Conservation (phyloP, 1,140 invertebrate species). For the Brachionus paranguensis region DNA sequence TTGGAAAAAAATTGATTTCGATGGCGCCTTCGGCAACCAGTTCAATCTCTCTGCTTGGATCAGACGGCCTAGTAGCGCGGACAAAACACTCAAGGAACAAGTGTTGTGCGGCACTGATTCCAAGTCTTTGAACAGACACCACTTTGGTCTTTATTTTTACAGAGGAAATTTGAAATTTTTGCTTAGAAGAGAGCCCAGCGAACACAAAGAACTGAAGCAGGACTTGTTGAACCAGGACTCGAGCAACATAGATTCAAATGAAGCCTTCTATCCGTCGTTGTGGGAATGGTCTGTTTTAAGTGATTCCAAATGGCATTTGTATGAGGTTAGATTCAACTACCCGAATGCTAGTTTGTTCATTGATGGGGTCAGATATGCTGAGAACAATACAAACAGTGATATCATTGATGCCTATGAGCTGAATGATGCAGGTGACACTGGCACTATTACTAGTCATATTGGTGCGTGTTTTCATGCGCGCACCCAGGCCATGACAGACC, state of each 20-base stretch:
- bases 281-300: slow-evolving; percentile 34
- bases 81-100: slow-evolving; percentile 19
- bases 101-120: slow-evolving; percentile 35
- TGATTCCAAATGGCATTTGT: slow-evolving; percentile 35
- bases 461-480: slow-evolving; percentile 32
- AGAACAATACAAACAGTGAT: slow-evolving; percentile 19
- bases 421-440: background rate
- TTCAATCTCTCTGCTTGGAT: slow-evolving; percentile 21
- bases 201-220: background rate
- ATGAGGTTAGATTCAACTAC: slow-evolving; percentile 32
- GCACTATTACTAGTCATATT: background rate
- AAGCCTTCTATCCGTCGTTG: slow-evolving; percentile 31
- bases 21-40: slow-evolving; percentile 11
- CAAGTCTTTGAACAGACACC: slow-evolving; percentile 3
- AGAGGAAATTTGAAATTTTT: slow-evolving; percentile 36
- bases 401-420: slow-evolving; percentile 38
- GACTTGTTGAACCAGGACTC: background rate
- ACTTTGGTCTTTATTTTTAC: slow-evolving; percentile 38
- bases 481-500: slow-evolving; percentile 6
- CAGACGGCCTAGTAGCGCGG: background rate
- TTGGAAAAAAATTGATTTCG: slow-evolving; percentile 6
- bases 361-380: slow-evolving; percentile 1
- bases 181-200: background rate
- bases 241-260: slow-evolving; percentile 17
- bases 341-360: slow-evolving; percentile 18